Evolutionary conservation across 2,888 invertebrate genomes (phyloP).

Genomic region (Mantis religiosa): DNA sequence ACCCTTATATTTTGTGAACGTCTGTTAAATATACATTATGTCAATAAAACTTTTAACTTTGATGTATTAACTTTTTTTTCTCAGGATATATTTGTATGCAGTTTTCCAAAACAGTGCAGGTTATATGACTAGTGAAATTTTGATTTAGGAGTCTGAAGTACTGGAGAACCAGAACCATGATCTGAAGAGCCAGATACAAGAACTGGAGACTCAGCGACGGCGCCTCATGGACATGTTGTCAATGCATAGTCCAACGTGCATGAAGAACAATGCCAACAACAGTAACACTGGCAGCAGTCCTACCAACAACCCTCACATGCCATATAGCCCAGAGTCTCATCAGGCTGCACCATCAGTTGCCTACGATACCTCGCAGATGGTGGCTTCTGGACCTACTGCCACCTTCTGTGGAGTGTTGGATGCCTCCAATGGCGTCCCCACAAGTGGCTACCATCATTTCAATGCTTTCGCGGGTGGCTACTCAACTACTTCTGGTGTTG

Average conservation of each 20-base stretch:
- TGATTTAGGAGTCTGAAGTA: conserved; percentile 67
- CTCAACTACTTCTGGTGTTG: conserved; percentile 44
- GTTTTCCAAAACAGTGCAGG: neutral
- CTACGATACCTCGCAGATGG: neutral
- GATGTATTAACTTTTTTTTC: neutral
- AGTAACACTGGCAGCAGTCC: neutral
- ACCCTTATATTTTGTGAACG: no score
- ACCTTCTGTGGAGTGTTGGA: neutral
- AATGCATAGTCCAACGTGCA: conserved; percentile 67
- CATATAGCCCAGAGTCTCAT: neutral
- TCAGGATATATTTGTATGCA: neutral
- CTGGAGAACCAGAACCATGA: conserved; percentile 81
- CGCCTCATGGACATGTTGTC: conserved; percentile 76
- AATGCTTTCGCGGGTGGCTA: conserved; percentile 14
- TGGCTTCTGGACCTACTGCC: neutral
- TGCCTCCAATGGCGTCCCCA: neutral
- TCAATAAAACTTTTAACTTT: no score
- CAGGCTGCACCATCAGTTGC: neutral
- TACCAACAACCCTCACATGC: neutral
- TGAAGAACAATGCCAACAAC: conserved; percentile 47
- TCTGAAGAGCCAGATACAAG: conserved; percentile 76
- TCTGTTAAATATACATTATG: no score
- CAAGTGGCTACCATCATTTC: conserved; percentile 16
- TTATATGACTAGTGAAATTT: neutral
- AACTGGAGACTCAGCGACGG: conserved; percentile 73